A percentile compares a stretch with the other conserved stretches of the same genome.
Conservation (phyloP, 2,888 invertebrate species). For the Lasioglossum villosulum region DNA sequence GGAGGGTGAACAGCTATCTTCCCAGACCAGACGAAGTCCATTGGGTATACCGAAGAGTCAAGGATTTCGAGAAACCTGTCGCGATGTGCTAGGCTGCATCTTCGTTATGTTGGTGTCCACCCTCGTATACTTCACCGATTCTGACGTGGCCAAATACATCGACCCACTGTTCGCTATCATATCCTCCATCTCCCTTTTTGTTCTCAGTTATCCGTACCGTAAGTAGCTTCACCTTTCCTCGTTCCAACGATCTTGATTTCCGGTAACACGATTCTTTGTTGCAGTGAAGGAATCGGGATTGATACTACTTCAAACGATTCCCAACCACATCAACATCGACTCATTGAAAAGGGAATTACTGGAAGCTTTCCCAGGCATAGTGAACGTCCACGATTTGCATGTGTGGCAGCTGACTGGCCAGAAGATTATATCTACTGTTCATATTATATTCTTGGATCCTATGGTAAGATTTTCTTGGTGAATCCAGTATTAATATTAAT, state of each 20-base stretch:
- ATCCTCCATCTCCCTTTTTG: constrained; percentile 89
- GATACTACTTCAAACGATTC: constrained; percentile 96
- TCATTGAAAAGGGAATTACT: constrained; percentile 88
- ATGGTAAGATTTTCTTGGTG: constrained; percentile 82
- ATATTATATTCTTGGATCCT: constrained; percentile 90
- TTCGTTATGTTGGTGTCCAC: constrained; percentile 90
- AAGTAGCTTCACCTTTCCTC: constrained; percentile 82
- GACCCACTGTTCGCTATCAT: constrained; percentile 92
- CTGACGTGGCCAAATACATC: constrained; percentile 89
- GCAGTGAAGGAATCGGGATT: constrained; percentile 95
- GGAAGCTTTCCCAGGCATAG: constrained; percentile 89
- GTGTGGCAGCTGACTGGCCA: constrained; percentile 94
- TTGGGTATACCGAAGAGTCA: constrained; percentile 85
- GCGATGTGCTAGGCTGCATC: constrained; percentile 89
- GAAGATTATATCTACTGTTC: constrained; percentile 93
- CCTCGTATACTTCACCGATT: constrained; percentile 87
- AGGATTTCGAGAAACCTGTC: constrained; percentile 87
- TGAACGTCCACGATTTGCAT: constrained; percentile 94
- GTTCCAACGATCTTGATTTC: not conserved
- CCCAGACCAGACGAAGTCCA: constrained; percentile 74
- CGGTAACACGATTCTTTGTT: constrained; percentile 69
- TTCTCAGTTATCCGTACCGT: constrained; percentile 93
- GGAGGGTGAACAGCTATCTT: constrained; percentile 83
- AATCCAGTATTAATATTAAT: too few species aligned
- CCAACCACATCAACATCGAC: constrained; percentile 93